Conservation (phyloP, 2,797 vertebrate genomes). For the Pagetopsis macropterus region DNA sequence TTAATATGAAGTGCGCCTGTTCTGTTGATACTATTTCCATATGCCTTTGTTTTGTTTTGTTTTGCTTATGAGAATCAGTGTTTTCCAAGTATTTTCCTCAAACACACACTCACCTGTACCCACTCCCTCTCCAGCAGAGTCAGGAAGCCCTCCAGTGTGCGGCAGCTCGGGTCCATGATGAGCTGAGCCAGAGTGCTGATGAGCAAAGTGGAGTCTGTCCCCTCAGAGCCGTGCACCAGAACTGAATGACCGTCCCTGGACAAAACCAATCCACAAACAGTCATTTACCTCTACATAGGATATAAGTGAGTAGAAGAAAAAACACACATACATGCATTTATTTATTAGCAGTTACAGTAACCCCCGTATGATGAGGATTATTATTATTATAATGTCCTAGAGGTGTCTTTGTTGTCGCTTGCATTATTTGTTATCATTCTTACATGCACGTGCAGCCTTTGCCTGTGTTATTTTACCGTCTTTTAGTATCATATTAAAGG, state of each 20-base stretch:
- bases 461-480: too few relatives aligned
- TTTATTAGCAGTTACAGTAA: neutral
- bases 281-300: neutral
- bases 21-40: neutral
- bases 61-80: too few relatives aligned
- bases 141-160: slow-evolving; percentile 88
- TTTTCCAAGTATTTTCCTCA: neutral
- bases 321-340: neutral
- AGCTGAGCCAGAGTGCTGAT: slow-evolving; percentile 90
- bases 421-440: too few relatives aligned
- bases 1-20: neutral
- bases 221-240: slow-evolving; percentile 89
- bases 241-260: slow-evolving; percentile 86
- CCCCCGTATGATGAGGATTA: too few relatives aligned
- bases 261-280: slow-evolving; percentile 6
- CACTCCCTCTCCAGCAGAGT: slow-evolving; percentile 89
- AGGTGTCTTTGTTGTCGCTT: too few relatives aligned
- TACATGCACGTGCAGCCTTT: too few relatives aligned
- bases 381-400: too few relatives aligned
- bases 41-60: neutral
- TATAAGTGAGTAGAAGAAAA: neutral
- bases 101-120: slow-evolving; percentile 82
- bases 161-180: slow-evolving; percentile 87
- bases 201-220: slow-evolving; percentile 87
- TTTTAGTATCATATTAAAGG: too few relatives aligned